phyloP scores from a whole-genome alignment of 1,140 invertebrate species.

The Drosophila jambulina region DNA sequence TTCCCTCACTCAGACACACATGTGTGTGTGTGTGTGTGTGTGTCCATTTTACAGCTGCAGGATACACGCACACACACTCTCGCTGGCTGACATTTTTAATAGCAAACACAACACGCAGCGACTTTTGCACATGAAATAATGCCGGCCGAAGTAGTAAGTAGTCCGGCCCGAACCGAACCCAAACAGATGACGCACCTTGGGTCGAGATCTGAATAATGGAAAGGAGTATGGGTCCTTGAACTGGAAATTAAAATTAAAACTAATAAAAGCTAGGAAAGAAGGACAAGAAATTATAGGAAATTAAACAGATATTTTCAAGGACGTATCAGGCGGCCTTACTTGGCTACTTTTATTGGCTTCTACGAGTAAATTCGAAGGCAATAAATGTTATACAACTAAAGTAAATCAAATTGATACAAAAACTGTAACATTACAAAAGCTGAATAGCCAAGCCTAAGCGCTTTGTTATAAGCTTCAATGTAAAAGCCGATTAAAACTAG shows the following conservation, averaged over 20 bases:
- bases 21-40: slow-evolving; percentile 16
- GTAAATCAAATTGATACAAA: background rate
- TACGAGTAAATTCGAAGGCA: background rate
- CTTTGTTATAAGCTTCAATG: slow-evolving; percentile 2
- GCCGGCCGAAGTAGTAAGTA: slow-evolving; percentile 75
- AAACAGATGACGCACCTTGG: slow-evolving; percentile 58
- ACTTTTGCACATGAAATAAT: slow-evolving; percentile 83
- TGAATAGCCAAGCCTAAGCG: background rate
- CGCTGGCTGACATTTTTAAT: slow-evolving; percentile 79
- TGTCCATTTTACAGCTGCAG: slow-evolving; percentile 66
- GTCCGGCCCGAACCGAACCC: slow-evolving; percentile 44
- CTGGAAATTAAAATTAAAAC: background rate
- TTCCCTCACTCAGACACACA: slow-evolving; percentile 19
- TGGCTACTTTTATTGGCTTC: background rate
- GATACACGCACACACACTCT: slow-evolving; percentile 24
- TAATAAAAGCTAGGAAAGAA: no score
- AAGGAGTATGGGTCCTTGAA: no score
- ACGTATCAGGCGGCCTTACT: no score
- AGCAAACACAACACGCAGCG: slow-evolving; percentile 82
- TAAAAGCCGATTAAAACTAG: background rate
- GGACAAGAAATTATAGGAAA: no score
- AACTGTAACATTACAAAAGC: background rate
- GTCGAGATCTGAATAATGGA: background rate
- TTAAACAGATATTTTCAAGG: background rate
- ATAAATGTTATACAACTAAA: background rate